Evolutionary conservation across 2,888 invertebrate genomes (phyloP).

Genomic region (Hermaeophaga mercurialis): DNA sequence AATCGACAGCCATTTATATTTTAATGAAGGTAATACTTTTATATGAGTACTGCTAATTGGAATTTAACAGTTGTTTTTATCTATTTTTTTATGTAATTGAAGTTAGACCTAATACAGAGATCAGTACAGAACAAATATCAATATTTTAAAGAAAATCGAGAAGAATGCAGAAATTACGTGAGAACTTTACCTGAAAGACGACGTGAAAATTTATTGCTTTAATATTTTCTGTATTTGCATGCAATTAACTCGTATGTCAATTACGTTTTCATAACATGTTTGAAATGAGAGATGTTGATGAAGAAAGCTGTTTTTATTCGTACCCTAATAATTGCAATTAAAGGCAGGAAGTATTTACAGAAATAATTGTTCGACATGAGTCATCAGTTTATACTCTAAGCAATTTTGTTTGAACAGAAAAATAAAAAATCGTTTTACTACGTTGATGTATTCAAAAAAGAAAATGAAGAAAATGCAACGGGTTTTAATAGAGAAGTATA

Average conservation of each 20-base stretch:
- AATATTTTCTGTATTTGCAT: conserved; percentile 14
- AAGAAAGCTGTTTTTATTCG: background rate
- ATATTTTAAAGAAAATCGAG: conserved; percentile 8
- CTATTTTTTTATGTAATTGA: too few species aligned
- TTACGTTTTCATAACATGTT: conserved; percentile 4
- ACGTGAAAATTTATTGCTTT: conserved; percentile 5
- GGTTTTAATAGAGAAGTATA: too few species aligned
- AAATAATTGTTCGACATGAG: background rate
- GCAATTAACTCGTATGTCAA: conserved; percentile 10
- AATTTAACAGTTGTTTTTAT: too few species aligned
- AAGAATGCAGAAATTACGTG: conserved; percentile 18
- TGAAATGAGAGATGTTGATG: background rate
- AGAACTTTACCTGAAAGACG: conserved; percentile 5
- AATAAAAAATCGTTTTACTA: too few species aligned
- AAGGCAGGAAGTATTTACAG: background rate
- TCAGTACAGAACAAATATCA: too few species aligned
- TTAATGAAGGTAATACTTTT: too few species aligned
- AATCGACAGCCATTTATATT: too few species aligned
- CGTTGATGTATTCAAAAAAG: too few species aligned
- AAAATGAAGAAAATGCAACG: too few species aligned
- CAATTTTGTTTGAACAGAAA: too few species aligned
- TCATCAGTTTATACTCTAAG: background rate
- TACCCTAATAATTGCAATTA: background rate
- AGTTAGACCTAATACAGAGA: too few species aligned
- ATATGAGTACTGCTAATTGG: too few species aligned